Evolutionary conservation across 2,888 invertebrate genomes (phyloP).

Genomic region (Drosophila bunnanda): DNA sequence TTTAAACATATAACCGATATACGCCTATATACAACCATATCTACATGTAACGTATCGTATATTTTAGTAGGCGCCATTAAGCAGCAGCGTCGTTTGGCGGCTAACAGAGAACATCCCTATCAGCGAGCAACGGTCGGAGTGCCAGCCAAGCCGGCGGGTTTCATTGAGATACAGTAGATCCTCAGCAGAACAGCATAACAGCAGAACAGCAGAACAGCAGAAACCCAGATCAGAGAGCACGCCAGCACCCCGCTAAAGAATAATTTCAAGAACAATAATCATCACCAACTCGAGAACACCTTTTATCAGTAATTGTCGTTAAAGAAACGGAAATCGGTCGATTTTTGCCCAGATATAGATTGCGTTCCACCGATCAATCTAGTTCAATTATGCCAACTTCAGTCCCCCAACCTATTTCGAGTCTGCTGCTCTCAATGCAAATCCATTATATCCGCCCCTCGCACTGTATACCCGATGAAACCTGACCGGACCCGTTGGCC

Average conservation of each 20-base stretch:
- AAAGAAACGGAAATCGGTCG: conserved; percentile 1
- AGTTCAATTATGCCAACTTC: conserved; percentile 65
- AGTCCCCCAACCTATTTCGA: conserved; percentile 37
- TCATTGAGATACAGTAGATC: conserved; percentile 81
- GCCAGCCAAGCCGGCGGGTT: conserved; percentile 86
- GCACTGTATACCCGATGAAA: conserved; percentile 64
- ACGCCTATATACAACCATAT: conserved; percentile 47
- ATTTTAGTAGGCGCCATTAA: conserved; percentile 85
- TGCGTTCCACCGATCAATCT: conserved; percentile 49
- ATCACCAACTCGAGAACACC: conserved; percentile 20
- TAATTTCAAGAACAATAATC: conserved; percentile 6
- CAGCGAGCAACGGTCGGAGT: conserved; percentile 93
- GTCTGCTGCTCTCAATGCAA: conserved; percentile 28
- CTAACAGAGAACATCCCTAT: conserved; percentile 97
- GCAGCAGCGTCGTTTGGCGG: conserved; percentile 94
- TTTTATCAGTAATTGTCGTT: conserved; percentile 13
- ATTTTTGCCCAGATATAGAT: conserved; percentile 40
- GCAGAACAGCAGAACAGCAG: no score
- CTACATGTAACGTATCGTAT: conserved; percentile 78
- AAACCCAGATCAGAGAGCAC: conserved; percentile 24
- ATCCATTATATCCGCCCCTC: not conserved
- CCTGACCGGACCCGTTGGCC: conserved; percentile 71
- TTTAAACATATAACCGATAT: conserved; percentile 42
- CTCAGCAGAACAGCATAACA: no score
- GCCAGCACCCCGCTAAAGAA: not conserved